These are phyloP conservation scores for Aptenodytes patagonicus DNA, from an alignment of 2,113 vertebrate species.

Conservation along the genomic window DNA sequence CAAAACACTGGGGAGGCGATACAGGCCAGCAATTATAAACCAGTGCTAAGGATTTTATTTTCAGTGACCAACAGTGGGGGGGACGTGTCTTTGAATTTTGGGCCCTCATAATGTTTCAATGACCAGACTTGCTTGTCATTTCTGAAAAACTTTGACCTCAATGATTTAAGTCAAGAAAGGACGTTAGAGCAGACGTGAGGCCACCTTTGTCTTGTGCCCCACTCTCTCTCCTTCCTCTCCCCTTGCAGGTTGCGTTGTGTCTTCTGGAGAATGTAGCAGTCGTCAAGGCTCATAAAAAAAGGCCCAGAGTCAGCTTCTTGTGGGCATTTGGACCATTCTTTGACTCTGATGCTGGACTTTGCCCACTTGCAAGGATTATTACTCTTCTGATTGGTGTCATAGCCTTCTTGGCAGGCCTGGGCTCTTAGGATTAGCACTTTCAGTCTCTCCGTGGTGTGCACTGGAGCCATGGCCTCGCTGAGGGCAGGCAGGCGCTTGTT, in stretches of 20 bases:
- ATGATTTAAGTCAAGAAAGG: background rate
- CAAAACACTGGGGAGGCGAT: background rate
- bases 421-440: background rate
- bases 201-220: background rate
- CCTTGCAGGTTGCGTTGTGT: background rate
- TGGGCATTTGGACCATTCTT: background rate
- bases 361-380: background rate
- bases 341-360: background rate
- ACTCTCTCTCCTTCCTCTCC: background rate
- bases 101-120: background rate
- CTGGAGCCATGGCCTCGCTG: background rate
- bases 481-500: background rate
- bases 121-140: background rate
- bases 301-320: background rate
- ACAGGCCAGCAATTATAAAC: background rate
- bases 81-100: background rate
- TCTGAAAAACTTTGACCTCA: background rate
- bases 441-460: background rate
- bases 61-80: background rate
- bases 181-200: background rate
- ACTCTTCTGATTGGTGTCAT: background rate
- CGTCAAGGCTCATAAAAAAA: background rate
- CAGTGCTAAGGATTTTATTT: background rate
- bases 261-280: background rate
- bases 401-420: background rate